Evolutionary conservation across 2,888 invertebrate species (phyloP), one percentile per base, ranked within the genome.

Genomic region (Cephonodes hylas): DNA sequence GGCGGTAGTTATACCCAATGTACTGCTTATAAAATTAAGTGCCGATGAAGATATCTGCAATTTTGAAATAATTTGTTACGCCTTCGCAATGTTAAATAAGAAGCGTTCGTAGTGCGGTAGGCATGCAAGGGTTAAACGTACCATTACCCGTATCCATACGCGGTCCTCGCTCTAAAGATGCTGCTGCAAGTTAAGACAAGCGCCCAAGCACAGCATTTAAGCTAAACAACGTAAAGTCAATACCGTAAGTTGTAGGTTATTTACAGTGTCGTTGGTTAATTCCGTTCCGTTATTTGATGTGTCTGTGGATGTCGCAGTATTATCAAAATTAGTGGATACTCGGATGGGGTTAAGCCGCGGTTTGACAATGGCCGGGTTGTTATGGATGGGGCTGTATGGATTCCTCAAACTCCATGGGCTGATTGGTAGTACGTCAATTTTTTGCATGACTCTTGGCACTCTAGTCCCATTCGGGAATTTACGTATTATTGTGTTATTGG

Each of bases 391-490:
- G 93, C 94, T 94, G 79, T 91, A 93, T 86, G 93, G 93, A 83
- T 93, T 93, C 86, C 88, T 93, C 80, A 93, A 82, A 88, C 91
- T 93, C 90, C 89, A 90, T 82, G 93, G 93, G 77, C 93, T 93
- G 81, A 93, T 93, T 89, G 93, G 91, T 86, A 93, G 88, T 88
- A 93, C 85, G 86, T 93, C 93, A 89, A 93, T 93, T 86, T 91
- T 91, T 87, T 91, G 91, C 83, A 88, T 89, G 80, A 91, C 84
- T 80, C 95, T 95, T 86, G 96, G 96, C 85, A 96, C 94, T 86
- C 95, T 91, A 82, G 96, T 96, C 85, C 96, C 96, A 79, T 96
- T 96, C 70, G 96, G 96, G 83, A 95, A 96, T 91, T 95, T 96
- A 89, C 95, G 94, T 83, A 96, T 95, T 84, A 96, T 92, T 84